Evolutionary conservation across 35 echinoderm and acorn worm species (phyloP).

Genomic region (Stichopus chloronotus): DNA sequence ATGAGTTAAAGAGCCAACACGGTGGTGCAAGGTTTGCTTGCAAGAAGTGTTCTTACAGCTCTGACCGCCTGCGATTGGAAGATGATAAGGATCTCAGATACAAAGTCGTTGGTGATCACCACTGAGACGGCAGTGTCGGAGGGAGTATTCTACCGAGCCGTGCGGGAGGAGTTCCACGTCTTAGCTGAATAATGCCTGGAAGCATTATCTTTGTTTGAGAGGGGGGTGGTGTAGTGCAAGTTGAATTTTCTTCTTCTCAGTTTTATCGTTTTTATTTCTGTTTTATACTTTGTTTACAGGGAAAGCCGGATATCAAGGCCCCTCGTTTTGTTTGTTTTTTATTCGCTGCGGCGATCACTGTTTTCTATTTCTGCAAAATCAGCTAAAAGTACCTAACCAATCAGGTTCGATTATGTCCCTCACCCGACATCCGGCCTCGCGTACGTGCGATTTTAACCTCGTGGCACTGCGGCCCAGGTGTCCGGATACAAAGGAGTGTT

Average conservation of each 20-base stretch:
- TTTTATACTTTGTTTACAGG: too few relatives aligned
- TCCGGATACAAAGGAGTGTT: too few relatives aligned
- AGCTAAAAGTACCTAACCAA: too few relatives aligned
- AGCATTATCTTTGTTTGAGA: neutral
- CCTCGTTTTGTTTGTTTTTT: too few relatives aligned
- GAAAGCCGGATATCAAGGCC: too few relatives aligned
- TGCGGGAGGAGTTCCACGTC: neutral
- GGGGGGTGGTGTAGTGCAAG: constrained; percentile 36
- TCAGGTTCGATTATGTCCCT: too few relatives aligned
- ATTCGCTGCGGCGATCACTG: too few relatives aligned
- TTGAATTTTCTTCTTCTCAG: neutral
- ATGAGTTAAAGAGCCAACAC: neutral
- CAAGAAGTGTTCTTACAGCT: neutral
- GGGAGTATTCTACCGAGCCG: neutral
- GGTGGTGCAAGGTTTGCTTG: neutral
- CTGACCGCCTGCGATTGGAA: neutral
- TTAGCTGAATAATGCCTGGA: constrained; percentile 14
- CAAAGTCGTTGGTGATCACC: neutral
- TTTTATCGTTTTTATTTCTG: too few relatives aligned
- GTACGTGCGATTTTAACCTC: too few relatives aligned
- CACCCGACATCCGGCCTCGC: too few relatives aligned
- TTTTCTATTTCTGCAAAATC: too few relatives aligned
- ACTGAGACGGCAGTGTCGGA: neutral
- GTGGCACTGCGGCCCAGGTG: too few relatives aligned
- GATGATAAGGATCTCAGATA: neutral